Conservation (phyloP, 1,140 invertebrate genomes). For the Paracyclopina nana region DNA sequence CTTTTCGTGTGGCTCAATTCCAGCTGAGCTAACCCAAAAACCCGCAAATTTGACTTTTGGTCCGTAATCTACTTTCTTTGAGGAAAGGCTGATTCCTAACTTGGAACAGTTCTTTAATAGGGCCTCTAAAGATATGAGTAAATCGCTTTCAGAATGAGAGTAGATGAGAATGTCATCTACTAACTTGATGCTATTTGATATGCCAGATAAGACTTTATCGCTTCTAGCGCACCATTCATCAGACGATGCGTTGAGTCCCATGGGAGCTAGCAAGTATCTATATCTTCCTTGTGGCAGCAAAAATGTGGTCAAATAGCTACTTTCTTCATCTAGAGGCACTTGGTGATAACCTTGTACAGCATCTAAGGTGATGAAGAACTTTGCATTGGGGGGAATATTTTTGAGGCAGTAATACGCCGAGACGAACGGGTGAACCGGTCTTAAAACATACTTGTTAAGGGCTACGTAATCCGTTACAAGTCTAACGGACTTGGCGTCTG, state of each 20-base stretch:
- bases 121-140: background rate
- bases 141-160: background rate
- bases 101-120: background rate
- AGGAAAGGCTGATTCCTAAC: background rate
- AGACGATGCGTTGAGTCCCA: constrained; percentile 17
- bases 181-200: background rate
- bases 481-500: no score
- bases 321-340: constrained; percentile 21
- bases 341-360: constrained; percentile 24
- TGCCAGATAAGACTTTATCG: background rate
- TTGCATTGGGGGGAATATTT: background rate
- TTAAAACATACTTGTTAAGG: no score
- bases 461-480: no score
- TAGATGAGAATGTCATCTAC: constrained; percentile 9
- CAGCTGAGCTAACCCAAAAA: constrained; percentile 21
- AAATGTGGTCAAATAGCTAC: constrained; percentile 22
- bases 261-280: constrained; percentile 19
- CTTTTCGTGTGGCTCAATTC: background rate
- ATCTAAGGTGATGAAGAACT: constrained; percentile 22
- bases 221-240: constrained; percentile 20
- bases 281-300: constrained; percentile 21
- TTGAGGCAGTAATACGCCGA: no score
- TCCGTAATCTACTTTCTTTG: background rate
- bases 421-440: no score
- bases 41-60: constrained; percentile 25